phyloP scores from a whole-genome alignment of 2,113 vertebrate genomes.

The Pollachius pollachius region DNA sequence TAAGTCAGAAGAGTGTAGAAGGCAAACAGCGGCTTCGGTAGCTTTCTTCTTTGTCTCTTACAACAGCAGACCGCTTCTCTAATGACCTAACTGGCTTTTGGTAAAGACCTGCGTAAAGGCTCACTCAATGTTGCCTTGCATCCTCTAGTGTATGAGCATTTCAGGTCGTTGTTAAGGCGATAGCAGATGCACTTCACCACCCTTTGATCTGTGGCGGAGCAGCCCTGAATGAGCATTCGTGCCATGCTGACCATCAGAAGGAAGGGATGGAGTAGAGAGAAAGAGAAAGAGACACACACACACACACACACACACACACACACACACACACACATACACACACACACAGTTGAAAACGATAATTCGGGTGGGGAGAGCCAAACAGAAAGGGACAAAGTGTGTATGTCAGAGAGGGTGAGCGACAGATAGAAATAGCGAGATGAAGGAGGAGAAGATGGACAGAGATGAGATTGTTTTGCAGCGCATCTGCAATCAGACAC shows the following conservation, averaged over 20 bases:
- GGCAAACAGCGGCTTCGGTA: constrained; percentile 65
- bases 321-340: not conserved
- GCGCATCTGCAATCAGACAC: constrained; percentile 26
- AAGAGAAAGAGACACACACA: constrained; percentile 7
- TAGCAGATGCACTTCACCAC: constrained; percentile 42
- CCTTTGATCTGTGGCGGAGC: constrained; percentile 51
- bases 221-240: constrained; percentile 19
- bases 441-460: not conserved
- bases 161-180: constrained; percentile 44
- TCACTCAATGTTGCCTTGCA: constrained; percentile 8
- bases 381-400: constrained; percentile 34
- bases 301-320: not conserved
- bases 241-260: constrained; percentile 16
- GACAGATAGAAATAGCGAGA: constrained; percentile 1
- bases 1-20: constrained; percentile 42
- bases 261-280: constrained; percentile 2
- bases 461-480: constrained; percentile 19
- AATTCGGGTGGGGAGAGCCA: not conserved
- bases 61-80: constrained; percentile 48
- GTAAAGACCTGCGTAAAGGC: not conserved
- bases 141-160: constrained; percentile 50
- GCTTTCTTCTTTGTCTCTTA: constrained; percentile 53
- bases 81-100: constrained; percentile 57
- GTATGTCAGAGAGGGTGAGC: not conserved
- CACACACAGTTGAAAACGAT: not conserved